Evolutionary conservation across 1,140 invertebrate genomes (phyloP).

Genomic region (Cydia splendana): DNA sequence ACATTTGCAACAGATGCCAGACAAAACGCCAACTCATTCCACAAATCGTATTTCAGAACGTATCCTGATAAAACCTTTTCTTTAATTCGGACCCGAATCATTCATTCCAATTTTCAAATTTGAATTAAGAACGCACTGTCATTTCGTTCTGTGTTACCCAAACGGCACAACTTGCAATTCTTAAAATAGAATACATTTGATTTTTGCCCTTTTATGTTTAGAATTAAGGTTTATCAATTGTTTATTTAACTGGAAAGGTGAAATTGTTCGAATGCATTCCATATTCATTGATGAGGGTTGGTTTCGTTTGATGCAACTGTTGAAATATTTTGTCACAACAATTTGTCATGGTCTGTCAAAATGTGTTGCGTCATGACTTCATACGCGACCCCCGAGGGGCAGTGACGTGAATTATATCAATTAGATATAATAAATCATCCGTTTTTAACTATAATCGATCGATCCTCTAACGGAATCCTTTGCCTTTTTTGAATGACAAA

Average conservation of each 20-base stretch:
- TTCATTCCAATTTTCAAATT: slow-evolving; percentile 65
- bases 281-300: slow-evolving; percentile 53
- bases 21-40: slow-evolving; percentile 41
- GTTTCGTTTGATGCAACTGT: slow-evolving; percentile 69
- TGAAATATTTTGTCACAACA: slow-evolving; percentile 80
- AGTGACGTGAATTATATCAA: slow-evolving; percentile 67
- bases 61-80: slow-evolving; percentile 44
- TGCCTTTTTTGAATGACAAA: slow-evolving; percentile 63
- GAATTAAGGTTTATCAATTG: slow-evolving; percentile 33
- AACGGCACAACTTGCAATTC: slow-evolving; percentile 32
- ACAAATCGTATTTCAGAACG: slow-evolving; percentile 48
- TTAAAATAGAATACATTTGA: slow-evolving; percentile 29
- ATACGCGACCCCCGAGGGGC: slow-evolving; percentile 52
- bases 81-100: slow-evolving; percentile 57
- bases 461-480: slow-evolving; percentile 69
- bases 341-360: slow-evolving; percentile 75
- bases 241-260: slow-evolving; percentile 12
- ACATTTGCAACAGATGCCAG: slow-evolving; percentile 25
- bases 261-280: slow-evolving; percentile 38
- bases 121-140: slow-evolving; percentile 66
- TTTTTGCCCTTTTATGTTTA: slow-evolving; percentile 38
- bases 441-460: slow-evolving; percentile 64
- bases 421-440: slow-evolving; percentile 69
- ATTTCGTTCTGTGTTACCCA: slow-evolving; percentile 57
- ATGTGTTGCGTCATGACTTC: slow-evolving; percentile 68